phyloP scores from a whole-genome alignment of 2,113 vertebrate genomes.

The Symphodus melops region DNA sequence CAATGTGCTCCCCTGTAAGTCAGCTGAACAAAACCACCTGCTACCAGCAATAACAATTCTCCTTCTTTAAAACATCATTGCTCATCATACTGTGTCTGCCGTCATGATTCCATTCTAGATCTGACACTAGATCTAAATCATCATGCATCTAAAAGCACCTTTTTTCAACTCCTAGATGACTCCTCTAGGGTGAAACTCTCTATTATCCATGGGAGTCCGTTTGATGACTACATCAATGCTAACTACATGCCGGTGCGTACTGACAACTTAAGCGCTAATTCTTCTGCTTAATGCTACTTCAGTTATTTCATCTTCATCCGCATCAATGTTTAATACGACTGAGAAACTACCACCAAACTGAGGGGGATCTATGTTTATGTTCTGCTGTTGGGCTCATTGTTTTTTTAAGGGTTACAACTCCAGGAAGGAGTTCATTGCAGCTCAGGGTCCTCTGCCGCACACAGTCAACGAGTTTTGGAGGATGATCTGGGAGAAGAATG shows the following conservation, averaged over 20 bases:
- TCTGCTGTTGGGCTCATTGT: conserved; percentile 16
- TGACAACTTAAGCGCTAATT: conserved; percentile 43
- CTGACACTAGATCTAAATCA: background rate
- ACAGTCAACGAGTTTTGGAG: conserved; percentile 95
- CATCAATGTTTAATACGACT: background rate
- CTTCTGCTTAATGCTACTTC: conserved; percentile 1
- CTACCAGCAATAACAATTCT: conserved; percentile 10
- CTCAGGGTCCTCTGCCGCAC: conserved; percentile 92
- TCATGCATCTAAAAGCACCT: background rate
- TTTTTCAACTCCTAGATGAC: conserved; percentile 85
- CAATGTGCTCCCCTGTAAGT: conserved; percentile 97
- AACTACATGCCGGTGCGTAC: conserved; percentile 93
- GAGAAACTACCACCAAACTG: background rate
- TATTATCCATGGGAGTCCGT: conserved; percentile 76
- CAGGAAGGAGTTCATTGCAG: conserved; percentile 92
- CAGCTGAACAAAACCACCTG: conserved; percentile 15
- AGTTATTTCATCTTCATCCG: background rate
- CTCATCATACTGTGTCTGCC: background rate
- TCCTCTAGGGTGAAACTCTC: conserved; percentile 94
- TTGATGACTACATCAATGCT: conserved; percentile 96
- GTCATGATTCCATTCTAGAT: background rate
- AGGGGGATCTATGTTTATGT: conserved; percentile 6
- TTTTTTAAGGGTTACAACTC: conserved; percentile 90
- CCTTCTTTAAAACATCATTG: background rate
- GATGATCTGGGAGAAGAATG: conserved; percentile 96